These are phyloP conservation scores for Cristatella mucedo DNA, from an alignment of 2,888 invertebrate genomes.

Conservation along the genomic window DNA sequence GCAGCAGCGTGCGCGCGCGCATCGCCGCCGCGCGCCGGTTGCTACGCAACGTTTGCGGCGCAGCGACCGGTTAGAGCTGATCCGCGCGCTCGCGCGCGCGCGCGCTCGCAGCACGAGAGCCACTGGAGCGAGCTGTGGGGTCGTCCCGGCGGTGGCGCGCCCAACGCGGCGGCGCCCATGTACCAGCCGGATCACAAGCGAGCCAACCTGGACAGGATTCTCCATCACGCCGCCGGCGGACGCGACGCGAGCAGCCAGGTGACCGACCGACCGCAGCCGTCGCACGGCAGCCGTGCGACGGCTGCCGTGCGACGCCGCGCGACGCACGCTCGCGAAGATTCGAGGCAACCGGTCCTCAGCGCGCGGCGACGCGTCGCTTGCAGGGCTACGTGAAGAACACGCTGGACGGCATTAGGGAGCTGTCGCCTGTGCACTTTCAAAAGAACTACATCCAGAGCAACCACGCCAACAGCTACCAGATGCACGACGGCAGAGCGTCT, in stretches of 20 bases:
- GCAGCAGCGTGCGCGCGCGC: too few species aligned
- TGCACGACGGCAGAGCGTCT: too few species aligned
- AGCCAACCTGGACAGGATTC: conserved; percentile 1
- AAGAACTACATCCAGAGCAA: conserved; percentile 4
- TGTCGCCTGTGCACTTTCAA: neutral
- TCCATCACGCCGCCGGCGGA: conserved; percentile 1
- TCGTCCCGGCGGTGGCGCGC: conserved; percentile 20
- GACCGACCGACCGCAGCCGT: neutral
- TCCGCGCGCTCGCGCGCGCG: too few species aligned
- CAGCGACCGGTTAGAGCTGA: too few species aligned
- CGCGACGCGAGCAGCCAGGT: neutral
- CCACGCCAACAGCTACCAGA: conserved; percentile 3
- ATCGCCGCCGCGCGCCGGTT: too few species aligned
- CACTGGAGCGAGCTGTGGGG: conserved; percentile 18
- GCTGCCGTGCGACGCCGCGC: too few species aligned
- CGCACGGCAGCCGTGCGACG: too few species aligned
- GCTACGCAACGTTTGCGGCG: too few species aligned
- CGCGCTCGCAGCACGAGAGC: conserved; percentile 16
- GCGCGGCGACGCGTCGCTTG: too few species aligned
- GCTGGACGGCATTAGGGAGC: conserved; percentile 1
- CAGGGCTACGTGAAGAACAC: conserved; percentile 6
- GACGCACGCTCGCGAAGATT: too few species aligned
- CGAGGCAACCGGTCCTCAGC: too few species aligned
- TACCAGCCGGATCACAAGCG: too few species aligned
- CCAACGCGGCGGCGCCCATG: conserved; percentile 12